Base-by-base conservation (phyloP, 1,140 invertebrate genomes). In the Caenorhabditis briggsae region DNA sequence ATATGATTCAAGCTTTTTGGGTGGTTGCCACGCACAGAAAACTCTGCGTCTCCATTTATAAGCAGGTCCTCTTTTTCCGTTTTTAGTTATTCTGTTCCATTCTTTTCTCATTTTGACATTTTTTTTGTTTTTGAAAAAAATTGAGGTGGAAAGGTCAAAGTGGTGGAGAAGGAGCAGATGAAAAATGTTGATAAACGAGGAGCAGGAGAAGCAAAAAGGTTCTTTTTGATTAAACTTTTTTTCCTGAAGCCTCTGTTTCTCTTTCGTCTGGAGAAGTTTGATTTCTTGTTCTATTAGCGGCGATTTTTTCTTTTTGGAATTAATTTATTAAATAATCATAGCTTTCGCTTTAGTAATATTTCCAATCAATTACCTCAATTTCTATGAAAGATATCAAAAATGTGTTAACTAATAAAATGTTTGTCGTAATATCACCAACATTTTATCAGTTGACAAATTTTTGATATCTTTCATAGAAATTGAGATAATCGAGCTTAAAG, bases 191-290 rank as follows among this genome's bases (percentile, higher is more conserved):
- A 78, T 78, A 78, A 78, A 48, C 43, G 65, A 46, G 41, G 46
- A 6, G 25, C 33, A 33, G 33, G 33, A 59, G 58, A 64, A 33
- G 33, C 8, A 9, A 46, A 14, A 50, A 46, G 41, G 70, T 50
- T 78, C n/a, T n/a, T 59, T 59, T 46, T 48, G 65, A 46, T 74
- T 74, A 65, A 65, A 65, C 56, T 58, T 58, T 58, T 59, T n/a
- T 2, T n/a, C 23, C 58, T 14, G 61, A 41, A 2, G 7, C 11
- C 61, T 33, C 61, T 64, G 33, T 64, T 64, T 64, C 61, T 41
- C 25, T 64, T 12, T 16, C 16, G 5, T 14, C 50, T 11, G 16
- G 50, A 16, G 50, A 53, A 53, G 56, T 9, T 59, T 20, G 56
- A 20, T 59, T 59, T 20, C n/a, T 59, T 20, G 20, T 33, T 3